Base-by-base conservation (phyloP, 2,888 invertebrate species). In the Holacanthella duospinosa region DNA sequence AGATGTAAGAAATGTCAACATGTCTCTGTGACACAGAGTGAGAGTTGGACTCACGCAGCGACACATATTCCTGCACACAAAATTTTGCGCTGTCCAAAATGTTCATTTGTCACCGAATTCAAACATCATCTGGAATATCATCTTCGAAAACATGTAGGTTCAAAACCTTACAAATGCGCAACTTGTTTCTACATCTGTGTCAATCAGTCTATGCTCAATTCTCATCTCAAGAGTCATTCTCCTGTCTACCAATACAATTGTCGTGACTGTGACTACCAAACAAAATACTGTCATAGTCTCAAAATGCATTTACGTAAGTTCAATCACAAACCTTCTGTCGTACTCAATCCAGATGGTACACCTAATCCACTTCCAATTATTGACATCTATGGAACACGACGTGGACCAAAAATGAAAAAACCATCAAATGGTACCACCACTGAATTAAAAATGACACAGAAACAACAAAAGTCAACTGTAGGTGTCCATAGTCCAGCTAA, bases 131-230 rank as follows among this genome's bases (percentile, higher is more conserved):
- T 97, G 65, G 96, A 97, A 76, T 99, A 97, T 75, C 99, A 96
- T 77, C 83, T 95, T 76, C 83, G 93, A 54, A 96, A 96, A 77
- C 99, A 99, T 78, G 84, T 87, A 74, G 93, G 94, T 44, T 87
- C 89, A 0, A 99, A 99, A 76, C 97, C 97, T 1, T 96, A 90
- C 81, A 89, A 89, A 76, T 97, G 96, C 78, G 83, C 83, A 67
- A 86, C 91, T 75, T 97, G 96, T 77, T 82, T 83, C 24, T 93
- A 93, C 75, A 84, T 86, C 0, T 96, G 95, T 76, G 94, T 95
- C n/a, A 96, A 94, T 80, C 94, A 95, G 77, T 96, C 96, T 0
- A 99, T 99, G 99, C 81, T 99, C 62, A 97, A 94, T 78, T 95
- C 94, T 0, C 70, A 72, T 57, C 63, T 72, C 24, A 72, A 72